phyloP scores from a whole-genome alignment of 2,888 invertebrate species.

The Fissipunctia ypsillon region DNA sequence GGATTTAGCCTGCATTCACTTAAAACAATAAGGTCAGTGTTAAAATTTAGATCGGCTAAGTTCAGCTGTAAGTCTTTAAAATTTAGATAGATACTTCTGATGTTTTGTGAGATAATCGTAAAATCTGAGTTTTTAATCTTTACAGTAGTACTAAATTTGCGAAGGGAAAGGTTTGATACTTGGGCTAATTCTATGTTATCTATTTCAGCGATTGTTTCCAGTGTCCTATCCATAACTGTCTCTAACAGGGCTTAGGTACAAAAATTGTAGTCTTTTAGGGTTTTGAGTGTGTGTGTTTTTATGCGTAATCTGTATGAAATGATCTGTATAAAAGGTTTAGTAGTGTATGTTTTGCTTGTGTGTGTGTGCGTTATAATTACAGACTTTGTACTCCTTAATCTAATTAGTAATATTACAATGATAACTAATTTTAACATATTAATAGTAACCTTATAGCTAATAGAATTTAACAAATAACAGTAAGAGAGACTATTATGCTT shows the following conservation, averaged over 20 bases:
- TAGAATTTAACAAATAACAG: too few species aligned
- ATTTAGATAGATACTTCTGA: too few species aligned
- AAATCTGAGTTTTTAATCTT: neutral
- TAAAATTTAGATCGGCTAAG: neutral
- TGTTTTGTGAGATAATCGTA: constrained; percentile 17
- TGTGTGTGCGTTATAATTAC: constrained; percentile 11
- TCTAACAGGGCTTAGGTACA: neutral
- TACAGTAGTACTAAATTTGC: neutral
- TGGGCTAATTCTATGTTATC: constrained; percentile 12
- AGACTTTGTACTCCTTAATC: neutral
- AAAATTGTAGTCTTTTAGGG: neutral
- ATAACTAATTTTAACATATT: neutral
- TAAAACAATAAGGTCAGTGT: neutral
- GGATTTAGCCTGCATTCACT: constrained; percentile 6
- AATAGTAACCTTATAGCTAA: too few species aligned
- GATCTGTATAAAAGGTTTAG: neutral
- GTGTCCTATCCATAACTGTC: neutral
- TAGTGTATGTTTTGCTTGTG: neutral
- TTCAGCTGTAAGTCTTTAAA: neutral
- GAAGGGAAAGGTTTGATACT: neutral
- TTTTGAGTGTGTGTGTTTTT: neutral
- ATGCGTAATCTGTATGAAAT: neutral
- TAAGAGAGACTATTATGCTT: neutral
- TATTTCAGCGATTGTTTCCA: neutral
- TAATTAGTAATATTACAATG: neutral